Evolutionary conservation across 2,797 vertebrate genomes (phyloP), one percentile per base, ranked within the genome.

Genomic region (Setipinna tenuifilis): DNA sequence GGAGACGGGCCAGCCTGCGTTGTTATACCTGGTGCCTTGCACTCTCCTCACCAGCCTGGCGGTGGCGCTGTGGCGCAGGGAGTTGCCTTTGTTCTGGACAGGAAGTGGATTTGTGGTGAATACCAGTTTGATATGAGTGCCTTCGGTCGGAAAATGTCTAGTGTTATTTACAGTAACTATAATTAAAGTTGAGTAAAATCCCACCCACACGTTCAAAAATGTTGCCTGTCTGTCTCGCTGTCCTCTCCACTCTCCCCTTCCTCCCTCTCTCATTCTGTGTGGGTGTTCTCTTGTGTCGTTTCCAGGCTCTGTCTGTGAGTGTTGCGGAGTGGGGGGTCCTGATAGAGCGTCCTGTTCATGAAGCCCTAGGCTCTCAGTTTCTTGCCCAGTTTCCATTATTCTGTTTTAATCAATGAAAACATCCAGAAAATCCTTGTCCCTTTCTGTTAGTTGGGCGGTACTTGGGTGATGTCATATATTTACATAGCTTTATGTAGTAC

Each of bases 51-150:
- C 96, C 83, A 97, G 97, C 94, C 95, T 98, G 11, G 83, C 90
- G 0, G 95, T 99, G 91, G 98, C 98, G 6, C 96, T 99, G 86
- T 97, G 97, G 95, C 98, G 98, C 91, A 95, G 90, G 94, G 98
- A 98, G 92, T 91, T 98, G 85, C 93, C 94, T 83, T 95, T 96
- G 94, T 99, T 99, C 97, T 99, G 98, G 98, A 99, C 96, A 17
- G 98, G 98, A 95, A 99, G 97, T 94, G 98, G 97, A 95, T 99
- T 98, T 98, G 97, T 95, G 98, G 98, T 99, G 98, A 99, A 98
- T 99, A 99, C 97, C 97, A 95, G 96, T 99, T 99, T 98, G 96
- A 97, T 99, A 96, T 98, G 97, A 98, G 94, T 95, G 94, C 93
- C 95, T 94, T 91, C 88, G 92, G 85, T 91, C 93, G 28, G 94